Evolutionary conservation across 1,140 invertebrate genomes (phyloP).

Genomic region (Drosophila ercepeae): DNA sequence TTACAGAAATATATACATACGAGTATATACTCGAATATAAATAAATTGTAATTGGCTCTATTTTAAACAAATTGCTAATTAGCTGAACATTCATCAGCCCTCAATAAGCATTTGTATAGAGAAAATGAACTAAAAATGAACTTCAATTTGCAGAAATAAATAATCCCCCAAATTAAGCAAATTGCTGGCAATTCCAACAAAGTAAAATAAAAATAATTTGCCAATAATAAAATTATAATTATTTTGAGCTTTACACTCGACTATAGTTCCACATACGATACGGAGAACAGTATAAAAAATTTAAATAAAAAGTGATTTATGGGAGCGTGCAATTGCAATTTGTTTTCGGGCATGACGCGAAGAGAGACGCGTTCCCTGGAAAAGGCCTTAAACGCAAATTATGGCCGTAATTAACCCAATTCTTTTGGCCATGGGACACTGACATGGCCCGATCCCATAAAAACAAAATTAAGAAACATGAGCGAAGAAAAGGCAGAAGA

Average conservation of each 20-base stretch:
- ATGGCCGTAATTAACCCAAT: slow-evolving; percentile 76
- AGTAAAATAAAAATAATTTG: slow-evolving; percentile 30
- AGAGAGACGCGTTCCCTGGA: slow-evolving; percentile 33
- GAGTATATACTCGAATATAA: no score
- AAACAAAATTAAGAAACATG: slow-evolving; percentile 43
- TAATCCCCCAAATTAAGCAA: slow-evolving; percentile 55
- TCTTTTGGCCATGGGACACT: slow-evolving; percentile 58
- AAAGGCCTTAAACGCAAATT: slow-evolving; percentile 75
- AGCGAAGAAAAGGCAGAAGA: slow-evolving; percentile 36
- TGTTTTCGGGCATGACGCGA: slow-evolving; percentile 33
- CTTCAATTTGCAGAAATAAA: slow-evolving; percentile 65
- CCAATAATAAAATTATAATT: slow-evolving; percentile 68
- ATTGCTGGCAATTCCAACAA: slow-evolving; percentile 40
- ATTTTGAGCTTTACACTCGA: slow-evolving; percentile 35
- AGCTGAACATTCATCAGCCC: slow-evolving; percentile 40
- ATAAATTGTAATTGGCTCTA: slow-evolving; percentile 11
- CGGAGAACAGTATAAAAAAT: slow-evolving; percentile 3
- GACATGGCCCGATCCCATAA: slow-evolving; percentile 44
- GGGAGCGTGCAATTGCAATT: slow-evolving; percentile 69
- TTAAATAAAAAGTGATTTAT: slow-evolving; percentile 60
- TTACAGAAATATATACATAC: slow-evolving; percentile 20
- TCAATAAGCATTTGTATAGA: slow-evolving; percentile 22
- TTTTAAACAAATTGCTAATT: slow-evolving; percentile 44
- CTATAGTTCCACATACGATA: slow-evolving; percentile 26
- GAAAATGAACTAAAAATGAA: slow-evolving; percentile 42